Evolutionary conservation across 2,888 invertebrate species (phyloP), one percentile per base, ranked within the genome.

Genomic region (Nemotelus pantherinus): DNA sequence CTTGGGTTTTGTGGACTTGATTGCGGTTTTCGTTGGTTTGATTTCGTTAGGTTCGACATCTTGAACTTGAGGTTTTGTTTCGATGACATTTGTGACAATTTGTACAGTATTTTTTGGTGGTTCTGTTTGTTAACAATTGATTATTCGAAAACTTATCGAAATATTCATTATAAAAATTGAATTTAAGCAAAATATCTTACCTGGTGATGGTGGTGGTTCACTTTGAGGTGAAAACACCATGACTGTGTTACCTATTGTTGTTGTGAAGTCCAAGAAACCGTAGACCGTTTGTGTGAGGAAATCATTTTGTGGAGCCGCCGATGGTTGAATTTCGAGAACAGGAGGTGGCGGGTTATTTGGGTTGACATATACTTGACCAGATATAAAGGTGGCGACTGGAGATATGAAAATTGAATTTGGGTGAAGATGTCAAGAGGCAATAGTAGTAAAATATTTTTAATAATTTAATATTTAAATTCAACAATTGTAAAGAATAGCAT

Each of bases 151-250:
- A 50, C 1, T 6, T 7, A 50, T 7, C 10, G 53, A 50, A 50
- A 50, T 50, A 10, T 58, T 58, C 2, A 25, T 58, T 9, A 58
- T n/a, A n/a, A 58, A 2, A n/a, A n/a, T 58, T 58, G 58, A 2
- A 25, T 25, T 25, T 25, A 25, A 25, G 25, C 1, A 10, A 55
- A 4, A 4, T 2, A 50, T 77, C 82, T 85, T 86, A 93, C 93
- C 93, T 88, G 92, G 89, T 85, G 91, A 87, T 43, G 94, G 92
- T 85, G 91, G 87, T 43, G 94, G 92, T 44, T 92, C 92, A 83
- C 94, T 95, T 83, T 95, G 93, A 0, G 97, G 97, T 0, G 96
- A 96, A 87, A 97, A 97, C 53, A 97, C 93, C 95, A 97, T 97
- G 75, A 97, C 93, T 10, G 97, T 97, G 86, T 96, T 95, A 80